Percentiles rank a stretch among this genome's conserved stretches.
Evolutionary conservation across 2,888 invertebrate species (phyloP).

Genomic region (Limenitis camilla): DNA sequence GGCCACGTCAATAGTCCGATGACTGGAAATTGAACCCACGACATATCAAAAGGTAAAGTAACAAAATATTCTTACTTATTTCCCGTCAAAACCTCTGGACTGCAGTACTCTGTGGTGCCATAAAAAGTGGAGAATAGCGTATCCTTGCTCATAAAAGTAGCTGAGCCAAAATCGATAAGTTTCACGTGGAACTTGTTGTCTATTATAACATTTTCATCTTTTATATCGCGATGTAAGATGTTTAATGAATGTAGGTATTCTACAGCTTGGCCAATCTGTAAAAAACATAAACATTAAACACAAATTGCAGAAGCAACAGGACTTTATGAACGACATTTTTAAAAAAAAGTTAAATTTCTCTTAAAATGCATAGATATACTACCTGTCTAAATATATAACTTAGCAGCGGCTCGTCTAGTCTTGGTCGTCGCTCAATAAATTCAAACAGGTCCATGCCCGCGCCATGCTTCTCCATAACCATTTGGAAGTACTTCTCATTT

Average conservation of each 20-base stretch:
- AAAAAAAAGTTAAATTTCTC: background rate
- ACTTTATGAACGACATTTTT: too few relatives aligned
- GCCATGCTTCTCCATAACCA: conserved; percentile 86
- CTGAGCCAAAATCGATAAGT: conserved; percentile 85
- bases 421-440: conserved; percentile 81
- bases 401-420: conserved; percentile 79
- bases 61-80: conserved; percentile 69
- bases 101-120: conserved; percentile 84
- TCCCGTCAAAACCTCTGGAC: conserved; percentile 82
- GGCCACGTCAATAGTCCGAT: too few relatives aligned
- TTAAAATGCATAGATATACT: background rate
- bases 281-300: conserved; percentile 7
- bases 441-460: conserved; percentile 85
- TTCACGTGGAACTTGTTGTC: conserved; percentile 82
- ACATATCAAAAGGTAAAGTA: too few relatives aligned
- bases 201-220: conserved; percentile 85
- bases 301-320: too few relatives aligned
- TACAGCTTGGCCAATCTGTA: conserved; percentile 80
- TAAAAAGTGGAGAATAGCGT: conserved; percentile 82
- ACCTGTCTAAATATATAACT: conserved; percentile 84
- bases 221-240: conserved; percentile 83
- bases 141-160: conserved; percentile 78
- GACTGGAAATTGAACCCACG: too few relatives aligned
- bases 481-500: conserved; percentile 80
- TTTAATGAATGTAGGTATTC: conserved; percentile 78